Conservation (phyloP, 92 coral and sea anemone species). For the Actinernus sp. region DNA sequence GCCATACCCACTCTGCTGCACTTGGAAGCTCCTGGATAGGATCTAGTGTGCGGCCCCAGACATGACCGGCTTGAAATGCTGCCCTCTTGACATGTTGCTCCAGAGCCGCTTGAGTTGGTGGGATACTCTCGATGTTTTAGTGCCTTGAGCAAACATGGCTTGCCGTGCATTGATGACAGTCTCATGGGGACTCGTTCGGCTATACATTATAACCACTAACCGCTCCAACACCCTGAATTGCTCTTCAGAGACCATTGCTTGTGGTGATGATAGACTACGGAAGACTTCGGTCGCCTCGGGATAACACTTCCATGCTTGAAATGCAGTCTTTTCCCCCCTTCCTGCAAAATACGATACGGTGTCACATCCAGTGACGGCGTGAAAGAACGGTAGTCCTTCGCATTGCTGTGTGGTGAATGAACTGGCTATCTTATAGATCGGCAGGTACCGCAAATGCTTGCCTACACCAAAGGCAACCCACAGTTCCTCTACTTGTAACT, state of each 20-base stretch:
- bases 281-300: constrained; percentile 44
- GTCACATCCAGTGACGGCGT: constrained; percentile 58
- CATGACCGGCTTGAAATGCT: constrained; percentile 67
- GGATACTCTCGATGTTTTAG: constrained; percentile 50
- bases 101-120: constrained; percentile 56
- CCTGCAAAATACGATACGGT: constrained; percentile 31
- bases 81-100: too few relatives aligned
- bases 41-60: constrained; percentile 55
- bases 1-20: constrained; percentile 69
- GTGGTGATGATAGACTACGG: constrained; percentile 27
- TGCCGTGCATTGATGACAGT: constrained; percentile 42
- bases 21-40: constrained; percentile 53
- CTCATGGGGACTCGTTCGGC: constrained; percentile 33
- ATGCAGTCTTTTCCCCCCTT: constrained; percentile 44
- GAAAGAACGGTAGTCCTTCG: constrained; percentile 21
- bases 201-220: constrained; percentile 44
- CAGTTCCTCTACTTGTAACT: constrained; percentile 25
- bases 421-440: constrained; percentile 1
- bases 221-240: constrained; percentile 11
- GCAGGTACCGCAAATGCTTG: constrained; percentile 10
- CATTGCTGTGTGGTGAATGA: constrained; percentile 14
- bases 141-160: constrained; percentile 47
- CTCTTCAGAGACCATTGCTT: constrained; percentile 17
- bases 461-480: constrained; percentile 33
- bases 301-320: constrained; percentile 42